Conservation (phyloP, 1,140 invertebrate genomes). For the Paraescarpia echinospica region DNA sequence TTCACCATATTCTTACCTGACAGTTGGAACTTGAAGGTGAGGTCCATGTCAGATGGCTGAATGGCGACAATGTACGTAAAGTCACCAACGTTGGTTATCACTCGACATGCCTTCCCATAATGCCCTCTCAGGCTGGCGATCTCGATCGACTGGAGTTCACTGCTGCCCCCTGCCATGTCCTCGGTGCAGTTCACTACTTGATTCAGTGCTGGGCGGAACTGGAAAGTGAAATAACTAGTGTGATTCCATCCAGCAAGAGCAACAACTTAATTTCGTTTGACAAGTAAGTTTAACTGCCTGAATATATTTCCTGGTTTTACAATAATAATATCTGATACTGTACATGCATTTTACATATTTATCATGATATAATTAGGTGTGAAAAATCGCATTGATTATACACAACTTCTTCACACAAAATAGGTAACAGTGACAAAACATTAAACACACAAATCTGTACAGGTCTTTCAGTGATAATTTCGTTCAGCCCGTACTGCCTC, state of each 20-base stretch:
- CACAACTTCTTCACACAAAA: too few relatives aligned
- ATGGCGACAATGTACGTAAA: constrained; percentile 45
- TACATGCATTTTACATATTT: too few relatives aligned
- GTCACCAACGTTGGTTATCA: constrained; percentile 42
- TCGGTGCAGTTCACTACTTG: neutral
- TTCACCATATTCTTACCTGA: constrained; percentile 37
- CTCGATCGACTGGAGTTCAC: constrained; percentile 7
- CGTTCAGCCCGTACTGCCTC: too few relatives aligned
- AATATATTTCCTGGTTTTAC: too few relatives aligned
- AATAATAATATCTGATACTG: too few relatives aligned
- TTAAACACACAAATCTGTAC: too few relatives aligned
- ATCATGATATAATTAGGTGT: too few relatives aligned
- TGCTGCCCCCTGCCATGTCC: neutral
- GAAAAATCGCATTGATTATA: too few relatives aligned
- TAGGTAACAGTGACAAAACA: too few relatives aligned
- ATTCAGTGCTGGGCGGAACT: neutral
- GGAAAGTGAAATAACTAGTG: neutral
- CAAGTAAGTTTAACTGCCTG: neutral
- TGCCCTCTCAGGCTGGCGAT: constrained; percentile 23
- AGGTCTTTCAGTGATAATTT: too few relatives aligned
- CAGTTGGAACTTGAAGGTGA: constrained; percentile 52
- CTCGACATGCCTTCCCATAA: constrained; percentile 42
- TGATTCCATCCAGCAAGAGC: neutral
- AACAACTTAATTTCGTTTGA: neutral
- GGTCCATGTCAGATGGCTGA: constrained; percentile 42